A percentile compares a stretch with the other conserved stretches of the same genome.
Evolutionary conservation across 1,140 invertebrate species (phyloP).

Genomic region (honey bee (Apis mellifera)): Amel_HAv3.1 CM009932.2:5999001-5999500

Average conservation of each 20-base stretch:
- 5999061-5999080: constrained; percentile 56
- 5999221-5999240: constrained; percentile 57
- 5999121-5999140: constrained; percentile 55
- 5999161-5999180: constrained; percentile 63
- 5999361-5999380: not conserved
- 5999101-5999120: constrained; percentile 38
- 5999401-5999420: not conserved
- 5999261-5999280: constrained; percentile 39
- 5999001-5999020: constrained; percentile 46
- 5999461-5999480: not conserved
- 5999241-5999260: constrained; percentile 14
- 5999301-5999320: constrained; percentile 21
- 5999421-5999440: not conserved
- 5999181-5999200: constrained; percentile 65
- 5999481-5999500: no score
- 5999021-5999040: constrained; percentile 47
- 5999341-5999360: constrained; percentile 5
- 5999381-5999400: not conserved
- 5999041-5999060: constrained; percentile 55
- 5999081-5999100: constrained; percentile 62
- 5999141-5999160: constrained; percentile 63
- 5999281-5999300: constrained; percentile 29
- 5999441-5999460: not conserved
- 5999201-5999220: constrained; percentile 54
- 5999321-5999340: not conserved